Conservation (phyloP, 2,888 invertebrate genomes). For the Habroteleia sp. region DNA sequence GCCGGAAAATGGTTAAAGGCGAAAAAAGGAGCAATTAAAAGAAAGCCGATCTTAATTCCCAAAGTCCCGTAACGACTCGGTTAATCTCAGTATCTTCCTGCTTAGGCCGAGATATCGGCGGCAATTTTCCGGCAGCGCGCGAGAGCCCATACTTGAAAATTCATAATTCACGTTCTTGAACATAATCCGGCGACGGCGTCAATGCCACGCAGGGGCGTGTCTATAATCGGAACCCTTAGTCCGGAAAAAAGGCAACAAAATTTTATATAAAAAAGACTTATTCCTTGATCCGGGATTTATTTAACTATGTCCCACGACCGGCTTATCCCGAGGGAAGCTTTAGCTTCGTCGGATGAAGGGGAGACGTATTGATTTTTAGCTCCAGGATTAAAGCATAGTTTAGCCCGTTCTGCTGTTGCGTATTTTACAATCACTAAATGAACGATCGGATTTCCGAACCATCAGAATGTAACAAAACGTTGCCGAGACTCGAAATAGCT, state of each 20-base stretch:
- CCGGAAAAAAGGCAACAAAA: constrained; percentile 66
- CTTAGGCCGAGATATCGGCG: constrained; percentile 67
- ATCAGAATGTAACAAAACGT: constrained; percentile 49
- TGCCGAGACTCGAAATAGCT: constrained; percentile 27
- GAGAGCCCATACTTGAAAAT: constrained; percentile 74
- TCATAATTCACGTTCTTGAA: constrained; percentile 78
- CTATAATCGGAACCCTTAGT: constrained; percentile 56
- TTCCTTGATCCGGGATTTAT: constrained; percentile 81
- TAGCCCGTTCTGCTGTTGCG: constrained; percentile 65
- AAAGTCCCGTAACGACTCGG: constrained; percentile 62
- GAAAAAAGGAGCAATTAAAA: constrained; percentile 42
- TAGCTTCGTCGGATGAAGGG: constrained; percentile 69
- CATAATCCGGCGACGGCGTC: constrained; percentile 72
- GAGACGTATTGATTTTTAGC: constrained; percentile 80
- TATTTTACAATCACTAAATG: constrained; percentile 62
- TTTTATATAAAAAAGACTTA: constrained; percentile 76
- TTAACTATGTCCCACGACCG: constrained; percentile 79
- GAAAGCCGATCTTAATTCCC: constrained; percentile 75
- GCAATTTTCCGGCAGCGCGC: constrained; percentile 70
- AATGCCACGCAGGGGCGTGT: constrained; percentile 64
- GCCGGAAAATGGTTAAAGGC: constrained; percentile 2
- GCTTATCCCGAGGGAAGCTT: constrained; percentile 80
- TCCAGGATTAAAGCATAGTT: constrained; percentile 79
- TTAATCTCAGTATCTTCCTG: constrained; percentile 75
- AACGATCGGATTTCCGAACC: constrained; percentile 60